These are phyloP conservation scores for Babyrousa celebensis DNA, from an alignment of 2,797 vertebrate genomes.

Conservation along the genomic window DNA sequence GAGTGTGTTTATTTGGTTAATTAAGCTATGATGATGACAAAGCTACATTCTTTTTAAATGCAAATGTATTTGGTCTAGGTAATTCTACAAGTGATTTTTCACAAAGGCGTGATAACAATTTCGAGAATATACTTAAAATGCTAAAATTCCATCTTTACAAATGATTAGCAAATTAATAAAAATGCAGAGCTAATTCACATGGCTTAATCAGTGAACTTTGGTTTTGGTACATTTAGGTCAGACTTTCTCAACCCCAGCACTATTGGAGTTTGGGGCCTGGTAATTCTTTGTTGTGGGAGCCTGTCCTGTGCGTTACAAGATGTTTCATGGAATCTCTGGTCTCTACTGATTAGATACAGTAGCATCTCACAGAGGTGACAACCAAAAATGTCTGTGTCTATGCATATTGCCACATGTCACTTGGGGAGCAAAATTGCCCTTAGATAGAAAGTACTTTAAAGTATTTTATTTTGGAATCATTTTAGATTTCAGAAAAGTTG, in stretches of 20 bases:
- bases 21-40: neutral
- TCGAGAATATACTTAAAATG: constrained; percentile 20
- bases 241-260: neutral
- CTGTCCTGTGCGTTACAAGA: neutral
- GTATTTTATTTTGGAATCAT: constrained; percentile 7
- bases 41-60: constrained; percentile 15
- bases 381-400: neutral
- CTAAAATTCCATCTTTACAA: constrained; percentile 7
- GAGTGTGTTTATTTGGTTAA: neutral
- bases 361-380: neutral
- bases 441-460: constrained; percentile 17
- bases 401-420: neutral
- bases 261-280: neutral
- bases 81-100: neutral
- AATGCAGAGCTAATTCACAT: neutral
- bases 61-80: neutral
- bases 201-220: neutral
- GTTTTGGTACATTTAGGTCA: neutral
- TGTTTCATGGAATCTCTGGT: neutral
- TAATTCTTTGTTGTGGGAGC: neutral
- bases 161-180: neutral
- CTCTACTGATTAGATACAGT: neutral
- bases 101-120: neutral
- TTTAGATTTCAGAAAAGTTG: constrained; percentile 51
- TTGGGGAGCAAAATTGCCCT: neutral